Percentiles rank a stretch among this genome's conserved stretches.
Conservation (phyloP, 1,140 invertebrate species). For the Oscheius sp. region DNA sequence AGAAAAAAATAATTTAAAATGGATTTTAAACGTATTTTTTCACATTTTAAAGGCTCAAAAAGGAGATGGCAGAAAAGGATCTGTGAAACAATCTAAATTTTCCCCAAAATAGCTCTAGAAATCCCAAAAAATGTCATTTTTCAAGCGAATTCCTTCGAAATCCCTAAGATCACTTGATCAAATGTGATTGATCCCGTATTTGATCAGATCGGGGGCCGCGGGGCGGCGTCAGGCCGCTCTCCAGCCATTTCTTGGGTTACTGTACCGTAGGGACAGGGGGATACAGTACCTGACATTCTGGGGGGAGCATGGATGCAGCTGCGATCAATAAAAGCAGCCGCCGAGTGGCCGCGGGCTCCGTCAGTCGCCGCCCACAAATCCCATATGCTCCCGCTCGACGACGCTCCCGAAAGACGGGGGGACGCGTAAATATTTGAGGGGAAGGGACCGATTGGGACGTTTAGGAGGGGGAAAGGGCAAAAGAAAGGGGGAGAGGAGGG, state of each 20-base stretch:
- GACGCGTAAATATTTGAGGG: too few relatives aligned
- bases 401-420: too few relatives aligned
- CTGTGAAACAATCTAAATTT: too few relatives aligned
- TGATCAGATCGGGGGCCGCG: not conserved
- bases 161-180: not conserved
- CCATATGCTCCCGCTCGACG: slow-evolving; percentile 3
- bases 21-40: too few relatives aligned
- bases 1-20: too few relatives aligned
- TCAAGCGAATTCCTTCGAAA: not conserved
- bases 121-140: not conserved
- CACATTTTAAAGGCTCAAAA: too few relatives aligned
- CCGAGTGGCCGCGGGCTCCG: not conserved
- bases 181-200: not conserved
- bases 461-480: too few relatives aligned
- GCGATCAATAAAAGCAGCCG: slow-evolving; percentile 7
- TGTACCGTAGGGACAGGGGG: not conserved
- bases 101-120: too few relatives aligned
- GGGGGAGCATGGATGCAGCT: slow-evolving; percentile 4
- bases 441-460: too few relatives aligned
- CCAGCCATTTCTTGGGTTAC: not conserved
- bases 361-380: not conserved
- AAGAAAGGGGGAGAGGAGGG: too few relatives aligned
- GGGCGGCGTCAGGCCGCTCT: not conserved
- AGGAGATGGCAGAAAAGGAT: too few relatives aligned
- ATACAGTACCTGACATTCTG: slow-evolving; percentile 10